These are phyloP conservation scores for Progne subis DNA, from an alignment of 2,113 vertebrate species.

Conservation along the genomic window DNA sequence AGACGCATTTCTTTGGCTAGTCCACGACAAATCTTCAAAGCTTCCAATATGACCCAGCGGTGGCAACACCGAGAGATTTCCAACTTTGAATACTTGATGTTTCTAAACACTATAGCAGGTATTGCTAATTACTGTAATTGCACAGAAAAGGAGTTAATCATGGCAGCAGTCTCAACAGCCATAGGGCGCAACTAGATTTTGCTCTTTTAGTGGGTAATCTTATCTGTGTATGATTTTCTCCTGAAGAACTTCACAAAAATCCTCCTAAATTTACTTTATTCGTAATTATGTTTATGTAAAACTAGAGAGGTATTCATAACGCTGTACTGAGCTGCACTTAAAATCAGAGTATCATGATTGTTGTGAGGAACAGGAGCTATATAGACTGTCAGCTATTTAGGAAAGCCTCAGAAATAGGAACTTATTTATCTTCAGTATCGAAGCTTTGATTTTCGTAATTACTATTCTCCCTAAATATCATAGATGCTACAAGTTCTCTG, in stretches of 20 bases:
- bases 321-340: not conserved
- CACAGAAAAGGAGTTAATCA: not conserved
- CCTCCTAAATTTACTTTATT: not conserved
- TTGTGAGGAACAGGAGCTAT: not conserved
- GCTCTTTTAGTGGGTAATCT: not conserved
- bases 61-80: slow-evolving; percentile 98
- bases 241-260: not conserved
- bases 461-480: not conserved
- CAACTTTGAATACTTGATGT: slow-evolving; percentile 97
- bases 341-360: not conserved
- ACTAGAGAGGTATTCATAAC: not conserved
- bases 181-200: not conserved
- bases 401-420: not conserved
- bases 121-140: not conserved
- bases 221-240: not conserved
- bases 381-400: not conserved
- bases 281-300: not conserved
- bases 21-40: slow-evolving; percentile 95
- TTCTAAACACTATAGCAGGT: slow-evolving; percentile 96
- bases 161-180: not conserved
- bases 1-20: slow-evolving; percentile 94
- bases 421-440: not conserved
- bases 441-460: not conserved
- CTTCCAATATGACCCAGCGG: slow-evolving; percentile 94
- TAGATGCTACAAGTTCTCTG: not conserved